These are phyloP conservation scores for Macaca nemestrina DNA, from an alignment of 2,113 vertebrate genomes.

Conservation along the genomic window DNA sequence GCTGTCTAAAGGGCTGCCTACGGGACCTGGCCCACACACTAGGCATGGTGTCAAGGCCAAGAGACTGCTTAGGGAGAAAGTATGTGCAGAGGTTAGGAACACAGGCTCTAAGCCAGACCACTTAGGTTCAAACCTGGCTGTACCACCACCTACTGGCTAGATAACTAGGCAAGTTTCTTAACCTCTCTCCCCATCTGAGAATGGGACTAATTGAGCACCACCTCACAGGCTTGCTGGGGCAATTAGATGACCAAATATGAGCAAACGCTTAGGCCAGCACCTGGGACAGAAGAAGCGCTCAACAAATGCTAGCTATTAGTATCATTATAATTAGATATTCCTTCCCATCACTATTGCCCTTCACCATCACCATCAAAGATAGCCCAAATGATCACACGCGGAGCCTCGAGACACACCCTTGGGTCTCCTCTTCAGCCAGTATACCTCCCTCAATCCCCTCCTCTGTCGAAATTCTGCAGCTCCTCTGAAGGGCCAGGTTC, in stretches of 20 bases:
- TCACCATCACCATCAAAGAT: neutral
- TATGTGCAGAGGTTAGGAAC: neutral
- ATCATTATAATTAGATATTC: neutral
- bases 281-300: neutral
- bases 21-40: accelerated
- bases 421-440: neutral
- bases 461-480: neutral
- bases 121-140: neutral
- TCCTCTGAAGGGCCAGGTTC: neutral
- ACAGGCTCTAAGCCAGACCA: neutral
- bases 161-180: neutral
- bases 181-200: neutral
- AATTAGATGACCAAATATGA: neutral
- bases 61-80: neutral
- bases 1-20: neutral
- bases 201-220: neutral
- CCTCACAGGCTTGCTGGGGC: neutral
- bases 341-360: neutral
- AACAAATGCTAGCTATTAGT: too few relatives aligned
- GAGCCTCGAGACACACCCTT: neutral
- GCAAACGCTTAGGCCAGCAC: neutral
- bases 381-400: neutral
- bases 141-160: neutral
- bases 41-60: neutral
- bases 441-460: neutral